Evolutionary conservation across 1,140 invertebrate genomes (phyloP), one percentile per base, ranked within the genome.

Genomic region (Drosophila carrolli): DNA sequence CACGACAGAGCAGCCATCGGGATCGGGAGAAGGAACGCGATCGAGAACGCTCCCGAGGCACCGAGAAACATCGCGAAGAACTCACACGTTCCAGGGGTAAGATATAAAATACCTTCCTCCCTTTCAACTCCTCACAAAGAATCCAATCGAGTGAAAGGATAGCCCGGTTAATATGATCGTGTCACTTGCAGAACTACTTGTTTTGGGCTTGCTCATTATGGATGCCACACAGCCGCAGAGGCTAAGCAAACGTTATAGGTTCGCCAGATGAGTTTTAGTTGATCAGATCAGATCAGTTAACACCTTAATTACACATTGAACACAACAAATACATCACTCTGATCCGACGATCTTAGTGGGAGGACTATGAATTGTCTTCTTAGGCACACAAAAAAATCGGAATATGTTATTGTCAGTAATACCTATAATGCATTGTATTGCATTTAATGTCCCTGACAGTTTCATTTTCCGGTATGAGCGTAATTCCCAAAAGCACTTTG

Each of bases 181-280:
- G 47, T 86, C 55, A 86, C 37, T 89, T 88, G 29, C 84, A 89
- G 84, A 89, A 29, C 67, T 91, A 37, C 86, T 91, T 63, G 71
- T 91, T 66, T 90, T 91, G 82, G 90, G 85, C 67, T 70, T 91
- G 60, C 86, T 91, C 48, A 83, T 91, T 65, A 86, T 91, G 90
- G 90, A 85, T 72, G 90, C 90, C 76, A 91, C 90, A 58, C 90
- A 91, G 75, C 90, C 90, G 29, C 62, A 74, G 70, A 73, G 74
- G 65, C 75, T 91, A 54, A 78, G 62, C 66, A 91, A 86, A 62
- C 80, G 76, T 50, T 78, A 75, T 91, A 91, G 90, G 90, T 91
- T 88, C 67, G 85, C 58, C 66, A 61, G 46, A 54, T 44, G 19
- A 61, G 13, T 48, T 57, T 53, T 7, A 48, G 48, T 40, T 68